phyloP scores from a whole-genome alignment of 2,113 vertebrate species.

The Ivindomyrus marchei region DNA sequence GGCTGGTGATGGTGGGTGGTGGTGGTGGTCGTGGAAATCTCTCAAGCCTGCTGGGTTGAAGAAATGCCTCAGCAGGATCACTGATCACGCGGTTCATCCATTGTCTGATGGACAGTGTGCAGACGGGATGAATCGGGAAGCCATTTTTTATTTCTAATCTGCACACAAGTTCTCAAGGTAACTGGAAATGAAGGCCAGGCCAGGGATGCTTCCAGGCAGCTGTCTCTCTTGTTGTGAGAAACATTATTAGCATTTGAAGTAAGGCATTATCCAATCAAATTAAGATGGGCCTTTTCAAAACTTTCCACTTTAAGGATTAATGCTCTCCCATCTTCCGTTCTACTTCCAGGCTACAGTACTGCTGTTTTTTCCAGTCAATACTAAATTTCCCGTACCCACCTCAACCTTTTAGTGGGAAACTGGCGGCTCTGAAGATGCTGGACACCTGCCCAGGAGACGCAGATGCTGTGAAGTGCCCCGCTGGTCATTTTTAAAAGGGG shows the following conservation, averaged over 20 bases:
- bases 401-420: conserved; percentile 15
- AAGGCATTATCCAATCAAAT: conserved; percentile 1
- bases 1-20: neutral
- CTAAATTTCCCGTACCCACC: conserved; percentile 10
- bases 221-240: conserved; percentile 12
- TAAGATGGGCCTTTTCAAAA: neutral
- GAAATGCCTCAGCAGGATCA: neutral
- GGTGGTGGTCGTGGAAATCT: neutral
- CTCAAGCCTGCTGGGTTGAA: neutral
- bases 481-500: conserved; percentile 1
- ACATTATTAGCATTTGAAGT: conserved; percentile 7
- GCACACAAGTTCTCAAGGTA: neutral
- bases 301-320: conserved; percentile 4
- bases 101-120: neutral
- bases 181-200: neutral
- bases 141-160: neutral
- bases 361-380: conserved; percentile 17
- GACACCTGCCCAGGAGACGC: neutral
- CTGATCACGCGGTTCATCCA: neutral
- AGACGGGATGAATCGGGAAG: neutral
- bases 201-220: neutral
- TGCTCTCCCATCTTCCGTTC: neutral
- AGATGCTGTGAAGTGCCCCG: neutral
- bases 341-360: conserved; percentile 16
- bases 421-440: conserved; percentile 13